Percentiles rank a stretch among this genome's conserved stretches.
These are phyloP conservation scores for Orius laevigatus DNA, from an alignment of 1,140 invertebrate genomes.

Conservation along the genomic window DNA sequence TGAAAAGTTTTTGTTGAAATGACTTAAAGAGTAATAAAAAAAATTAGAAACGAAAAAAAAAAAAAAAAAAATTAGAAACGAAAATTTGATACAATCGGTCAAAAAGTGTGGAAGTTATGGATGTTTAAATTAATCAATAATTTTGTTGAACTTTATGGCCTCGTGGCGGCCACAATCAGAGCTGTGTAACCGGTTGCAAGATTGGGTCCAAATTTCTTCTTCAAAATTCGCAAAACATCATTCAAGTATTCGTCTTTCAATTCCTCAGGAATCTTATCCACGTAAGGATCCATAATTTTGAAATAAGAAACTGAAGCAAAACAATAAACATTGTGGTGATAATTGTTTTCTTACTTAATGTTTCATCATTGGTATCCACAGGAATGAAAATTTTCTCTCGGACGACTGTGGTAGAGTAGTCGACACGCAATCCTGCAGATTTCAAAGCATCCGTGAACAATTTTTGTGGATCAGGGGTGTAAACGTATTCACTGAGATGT, in stretches of 20 bases:
- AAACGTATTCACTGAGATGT: conserved; percentile 8
- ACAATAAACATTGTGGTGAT: no score
- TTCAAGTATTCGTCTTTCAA: conserved; percentile 7
- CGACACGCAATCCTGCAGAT: not conserved
- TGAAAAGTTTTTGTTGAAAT: no score
- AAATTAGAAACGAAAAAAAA: no score
- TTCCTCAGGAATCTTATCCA: conserved; percentile 1
- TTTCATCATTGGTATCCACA: not conserved
- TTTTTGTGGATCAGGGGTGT: conserved; percentile 2
- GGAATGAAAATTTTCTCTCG: conserved; percentile 4
- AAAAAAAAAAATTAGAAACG: no score
- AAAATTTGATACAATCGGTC: no score
- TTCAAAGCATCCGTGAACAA: not conserved
- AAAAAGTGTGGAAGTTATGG: no score
- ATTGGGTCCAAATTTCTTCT: not conserved
- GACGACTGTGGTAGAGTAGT: not conserved
- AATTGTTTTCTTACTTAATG: conserved; percentile 1
- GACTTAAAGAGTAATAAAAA: no score
- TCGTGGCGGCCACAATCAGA: not conserved
- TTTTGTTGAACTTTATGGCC: not conserved
- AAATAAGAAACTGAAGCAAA: conserved; percentile 2
- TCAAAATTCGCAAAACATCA: not conserved
- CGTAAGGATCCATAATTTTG: conserved; percentile 9
- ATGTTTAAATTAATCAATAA: no score
- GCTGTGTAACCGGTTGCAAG: conserved; percentile 9